These are phyloP conservation scores for Drosophila subpulchrella DNA, from an alignment of 1,140 invertebrate species.

Conservation along the genomic window DNA sequence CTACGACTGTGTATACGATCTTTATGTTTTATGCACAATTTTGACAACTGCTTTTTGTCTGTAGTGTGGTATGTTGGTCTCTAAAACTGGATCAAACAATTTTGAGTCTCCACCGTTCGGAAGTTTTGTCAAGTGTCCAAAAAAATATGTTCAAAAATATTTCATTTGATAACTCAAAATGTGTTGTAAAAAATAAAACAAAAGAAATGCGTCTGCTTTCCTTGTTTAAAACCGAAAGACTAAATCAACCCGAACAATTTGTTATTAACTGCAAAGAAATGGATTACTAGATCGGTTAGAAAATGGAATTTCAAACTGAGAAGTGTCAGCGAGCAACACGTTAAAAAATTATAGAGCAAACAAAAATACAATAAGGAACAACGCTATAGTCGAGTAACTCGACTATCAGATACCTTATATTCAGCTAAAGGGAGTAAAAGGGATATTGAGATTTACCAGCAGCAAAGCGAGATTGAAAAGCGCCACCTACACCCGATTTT, in stretches of 20 bases:
- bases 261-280: slow-evolving; percentile 3
- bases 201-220: slow-evolving; percentile 16
- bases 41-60: not conserved
- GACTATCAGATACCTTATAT: too few species aligned
- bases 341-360: too few species aligned
- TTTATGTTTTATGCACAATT: not conserved
- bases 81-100: slow-evolving; percentile 6
- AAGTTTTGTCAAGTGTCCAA: slow-evolving; percentile 7
- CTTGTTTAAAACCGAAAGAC: slow-evolving; percentile 30
- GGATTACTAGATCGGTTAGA: slow-evolving; percentile 24
- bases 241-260: slow-evolving; percentile 6
- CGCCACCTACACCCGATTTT: too few species aligned
- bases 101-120: slow-evolving; percentile 9
- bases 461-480: too few species aligned
- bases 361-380: too few species aligned
- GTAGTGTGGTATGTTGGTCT: slow-evolving; percentile 5
- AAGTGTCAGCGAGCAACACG: not conserved
- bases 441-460: too few species aligned
- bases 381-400: too few species aligned
- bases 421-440: too few species aligned
- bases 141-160: slow-evolving; percentile 13
- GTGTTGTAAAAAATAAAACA: slow-evolving; percentile 22
- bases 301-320: not conserved
- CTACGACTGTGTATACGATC: not conserved
- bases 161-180: slow-evolving; percentile 5